These are phyloP conservation scores for Cantharis lateralis DNA, from an alignment of 2,888 invertebrate genomes.

Conservation along the genomic window DNA sequence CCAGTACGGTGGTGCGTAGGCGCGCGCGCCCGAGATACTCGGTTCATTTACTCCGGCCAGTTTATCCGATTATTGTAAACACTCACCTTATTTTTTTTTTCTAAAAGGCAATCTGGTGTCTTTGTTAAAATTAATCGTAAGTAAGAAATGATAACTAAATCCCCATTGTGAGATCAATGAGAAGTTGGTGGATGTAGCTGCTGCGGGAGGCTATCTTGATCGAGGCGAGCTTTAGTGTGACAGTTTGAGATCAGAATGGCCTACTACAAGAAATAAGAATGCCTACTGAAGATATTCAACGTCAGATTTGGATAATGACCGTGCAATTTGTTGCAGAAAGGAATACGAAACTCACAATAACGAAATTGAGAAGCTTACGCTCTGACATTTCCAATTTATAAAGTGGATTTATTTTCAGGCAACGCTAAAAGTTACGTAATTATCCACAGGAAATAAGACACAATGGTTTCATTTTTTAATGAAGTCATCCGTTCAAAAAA, in stretches of 20 bases:
- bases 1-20: constrained; percentile 35
- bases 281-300: constrained; percentile 41
- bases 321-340: constrained; percentile 40
- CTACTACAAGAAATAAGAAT: constrained; percentile 30
- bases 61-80: constrained; percentile 46
- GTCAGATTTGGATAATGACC: constrained; percentile 49
- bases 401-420: constrained; percentile 1
- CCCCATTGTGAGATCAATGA: constrained; percentile 40
- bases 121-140: neutral
- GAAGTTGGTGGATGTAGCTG: constrained; percentile 37
- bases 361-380: constrained; percentile 11
- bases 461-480: constrained; percentile 42
- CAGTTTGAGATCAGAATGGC: constrained; percentile 39
- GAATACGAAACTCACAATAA: constrained; percentile 4
- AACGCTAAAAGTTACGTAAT: constrained; percentile 8
- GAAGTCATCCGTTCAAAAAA: constrained; percentile 43
- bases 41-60: constrained; percentile 42
- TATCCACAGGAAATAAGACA: constrained; percentile 39
- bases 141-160: constrained; percentile 36
- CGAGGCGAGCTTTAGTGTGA: constrained; percentile 39
- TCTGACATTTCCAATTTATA: constrained; percentile 13
- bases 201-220: constrained; percentile 43
- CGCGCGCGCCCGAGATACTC: constrained; percentile 32
- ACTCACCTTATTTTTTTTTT: constrained; percentile 15
- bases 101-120: neutral